These are phyloP conservation scores for Xenops minutus DNA, from an alignment of 2,797 vertebrate genomes.

Conservation along the genomic window DNA sequence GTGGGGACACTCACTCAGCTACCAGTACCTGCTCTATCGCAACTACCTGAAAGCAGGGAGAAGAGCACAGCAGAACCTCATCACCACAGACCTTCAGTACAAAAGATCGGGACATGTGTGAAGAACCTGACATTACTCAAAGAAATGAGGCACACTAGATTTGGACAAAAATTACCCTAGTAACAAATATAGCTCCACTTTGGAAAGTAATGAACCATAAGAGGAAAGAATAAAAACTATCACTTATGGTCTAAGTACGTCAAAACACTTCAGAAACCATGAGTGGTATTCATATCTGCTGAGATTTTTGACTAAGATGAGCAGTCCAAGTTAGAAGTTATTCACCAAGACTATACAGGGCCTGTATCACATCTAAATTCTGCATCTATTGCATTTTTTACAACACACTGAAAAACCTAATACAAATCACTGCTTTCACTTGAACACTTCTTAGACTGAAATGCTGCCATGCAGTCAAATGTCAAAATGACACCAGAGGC, in stretches of 20 bases:
- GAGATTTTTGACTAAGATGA: neutral
- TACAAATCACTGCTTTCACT: neutral
- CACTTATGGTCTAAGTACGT: neutral
- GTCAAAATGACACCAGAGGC: neutral
- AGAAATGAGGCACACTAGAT: neutral
- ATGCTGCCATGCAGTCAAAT: neutral
- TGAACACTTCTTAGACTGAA: neutral
- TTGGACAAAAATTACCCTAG: neutral
- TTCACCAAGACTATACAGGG: neutral
- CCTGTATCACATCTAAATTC: neutral
- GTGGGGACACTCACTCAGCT: neutral
- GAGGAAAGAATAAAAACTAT: neutral
- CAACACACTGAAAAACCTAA: neutral
- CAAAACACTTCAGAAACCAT: neutral
- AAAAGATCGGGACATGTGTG: neutral
- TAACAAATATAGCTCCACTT: neutral
- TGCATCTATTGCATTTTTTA: neutral
- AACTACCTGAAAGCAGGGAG: neutral
- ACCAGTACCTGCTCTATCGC: neutral
- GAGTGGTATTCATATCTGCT: neutral
- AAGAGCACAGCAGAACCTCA: neutral
- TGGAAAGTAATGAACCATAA: neutral
- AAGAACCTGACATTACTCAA: neutral
- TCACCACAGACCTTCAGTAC: neutral
- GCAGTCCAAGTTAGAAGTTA: neutral